Percentiles rank a stretch among this genome's conserved stretches.
Conservation (phyloP, 2,113 vertebrate genomes). For the Pampusana beccarii region DNA sequence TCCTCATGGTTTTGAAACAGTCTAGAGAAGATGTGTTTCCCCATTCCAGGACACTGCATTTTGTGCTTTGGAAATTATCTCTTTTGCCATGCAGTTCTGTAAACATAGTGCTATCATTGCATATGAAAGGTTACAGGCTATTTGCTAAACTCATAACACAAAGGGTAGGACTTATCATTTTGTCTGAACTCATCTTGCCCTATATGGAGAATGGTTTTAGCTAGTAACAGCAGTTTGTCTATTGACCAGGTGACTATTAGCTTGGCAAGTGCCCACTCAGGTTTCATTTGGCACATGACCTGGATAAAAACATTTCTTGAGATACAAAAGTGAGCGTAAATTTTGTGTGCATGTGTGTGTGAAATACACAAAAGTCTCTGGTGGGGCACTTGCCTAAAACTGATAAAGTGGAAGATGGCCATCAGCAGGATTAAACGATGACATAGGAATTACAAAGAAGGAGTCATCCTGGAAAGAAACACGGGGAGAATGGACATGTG, state of each 20-base stretch:
- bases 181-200: background rate
- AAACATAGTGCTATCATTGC: background rate
- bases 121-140: background rate
- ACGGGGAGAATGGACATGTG: no score
- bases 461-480: background rate
- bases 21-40: background rate
- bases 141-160: background rate
- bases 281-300: background rate
- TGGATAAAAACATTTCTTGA: background rate
- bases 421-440: background rate
- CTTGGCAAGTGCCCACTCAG: background rate
- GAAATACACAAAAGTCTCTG: background rate
- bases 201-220: background rate
- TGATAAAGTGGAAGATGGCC: background rate
- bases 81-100: background rate
- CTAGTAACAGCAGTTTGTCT: background rate
- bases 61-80: background rate
- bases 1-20: background rate
- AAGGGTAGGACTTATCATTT: background rate
- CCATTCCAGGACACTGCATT: background rate
- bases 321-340: background rate
- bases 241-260: background rate
- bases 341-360: background rate
- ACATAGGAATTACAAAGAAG: background rate
- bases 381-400: background rate